phyloP scores from a whole-genome alignment of 2,888 invertebrate species.

The Parnassius apollo region DNA sequence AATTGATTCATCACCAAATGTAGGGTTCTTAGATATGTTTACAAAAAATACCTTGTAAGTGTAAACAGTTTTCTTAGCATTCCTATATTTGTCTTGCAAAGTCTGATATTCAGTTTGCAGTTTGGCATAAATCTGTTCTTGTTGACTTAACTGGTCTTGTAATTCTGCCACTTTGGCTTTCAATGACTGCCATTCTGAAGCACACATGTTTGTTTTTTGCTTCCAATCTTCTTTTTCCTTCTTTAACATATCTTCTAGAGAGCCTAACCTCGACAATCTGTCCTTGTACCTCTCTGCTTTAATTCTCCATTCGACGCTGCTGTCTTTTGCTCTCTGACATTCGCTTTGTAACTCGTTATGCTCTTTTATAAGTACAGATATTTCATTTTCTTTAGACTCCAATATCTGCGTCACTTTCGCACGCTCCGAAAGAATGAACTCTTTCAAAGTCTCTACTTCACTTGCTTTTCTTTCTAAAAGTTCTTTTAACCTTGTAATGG shows the following conservation, averaged over 20 bases:
- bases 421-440: conserved; percentile 75
- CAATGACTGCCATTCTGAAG: conserved; percentile 61
- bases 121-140: conserved; percentile 60
- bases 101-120: conserved; percentile 66
- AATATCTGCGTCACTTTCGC: conserved; percentile 74
- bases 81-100: conserved; percentile 82
- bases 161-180: conserved; percentile 66
- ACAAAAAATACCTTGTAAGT: conserved; percentile 80
- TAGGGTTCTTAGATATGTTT: background rate
- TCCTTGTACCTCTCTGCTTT: conserved; percentile 67
- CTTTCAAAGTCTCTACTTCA: conserved; percentile 76
- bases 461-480: conserved; percentile 75
- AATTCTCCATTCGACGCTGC: conserved; percentile 56
- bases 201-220: conserved; percentile 49
- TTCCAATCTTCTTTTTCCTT: conserved; percentile 67
- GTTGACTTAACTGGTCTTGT: conserved; percentile 65
- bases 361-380: conserved; percentile 69
- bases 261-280: conserved; percentile 52
- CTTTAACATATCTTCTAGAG: conserved; percentile 60
- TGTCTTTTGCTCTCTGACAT: conserved; percentile 61
- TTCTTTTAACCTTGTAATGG: conserved; percentile 70
- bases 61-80: conserved; percentile 81
- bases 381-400: conserved; percentile 75
- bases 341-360: conserved; percentile 63
- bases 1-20: background rate